Evolutionary conservation across 23 tunicate genomes (phyloP), one percentile per base, ranked within the genome.

Genomic region (Halocynthia aurantium): DNA sequence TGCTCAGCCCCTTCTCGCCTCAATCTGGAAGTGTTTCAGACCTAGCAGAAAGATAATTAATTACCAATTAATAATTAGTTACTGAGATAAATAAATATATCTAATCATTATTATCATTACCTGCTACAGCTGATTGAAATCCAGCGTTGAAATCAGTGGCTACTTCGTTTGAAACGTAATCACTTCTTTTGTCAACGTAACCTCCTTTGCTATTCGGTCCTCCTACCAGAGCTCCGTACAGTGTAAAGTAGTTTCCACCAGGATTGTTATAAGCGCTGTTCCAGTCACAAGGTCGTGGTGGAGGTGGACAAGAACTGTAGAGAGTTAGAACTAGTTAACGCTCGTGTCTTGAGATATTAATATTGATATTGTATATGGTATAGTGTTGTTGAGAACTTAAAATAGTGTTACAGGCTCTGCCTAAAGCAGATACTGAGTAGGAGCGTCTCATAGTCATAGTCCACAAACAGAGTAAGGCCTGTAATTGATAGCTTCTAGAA

Each of bases 131-230:
- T 22, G 84, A 81, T 76, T 91, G 97, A 57, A 85, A 91, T 11
- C 97, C 97, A 44, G 97, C 97, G 60, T 91, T 91, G 81, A 85
- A 91, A 66, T 91, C 97, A 6, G 80, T 85, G 9, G 97, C 97
- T 7, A 91, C 97, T 67, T 91, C 97, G 65, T 91, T 91, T 8
- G 87, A 64, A 10, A 91, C 84, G 63, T 76, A 91, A 81, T 91
- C 87, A 15, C 73, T 64, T 72, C 97, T 52, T 67, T 91, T 76
- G 77, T 91, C 87, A 20, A 65, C 69, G 74, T 72, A 91, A 9
- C 60, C 76, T 58, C 83, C 96, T 56, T 84, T 71, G 51, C 53
- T 66, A 54, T 54, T 69, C 10, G 97, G 97, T 49, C 97, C 97
- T 51, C 75, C 97, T 31, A 85, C 73, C 69, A 91, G 63, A 13